Evolutionary conservation across 2,797 vertebrate genomes (phyloP), one percentile per base, ranked within the genome.

Genomic region (Anableps anableps): DNA sequence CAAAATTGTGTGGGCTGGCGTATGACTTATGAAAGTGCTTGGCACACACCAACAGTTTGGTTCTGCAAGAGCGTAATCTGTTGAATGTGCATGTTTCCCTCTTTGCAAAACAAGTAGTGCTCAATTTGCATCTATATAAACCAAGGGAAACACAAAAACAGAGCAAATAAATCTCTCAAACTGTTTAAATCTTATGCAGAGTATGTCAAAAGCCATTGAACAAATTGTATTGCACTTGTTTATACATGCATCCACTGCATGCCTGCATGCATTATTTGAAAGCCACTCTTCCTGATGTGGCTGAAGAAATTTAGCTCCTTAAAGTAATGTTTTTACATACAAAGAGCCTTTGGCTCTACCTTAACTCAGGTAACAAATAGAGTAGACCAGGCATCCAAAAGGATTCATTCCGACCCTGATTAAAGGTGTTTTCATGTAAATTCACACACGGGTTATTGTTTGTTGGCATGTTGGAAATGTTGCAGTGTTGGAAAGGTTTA

Each of bases 91-190:
- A 36, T 64, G 19, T 60, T 41, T 41, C 16, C 53, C 36, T 50
- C 38, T 26, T 68, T 78, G 50, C 21, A 38, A 68, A 62, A 82
- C 26, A 75, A 81, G 38, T 23, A 34, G 11, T 31, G n/a, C 45
- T 70, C 43, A 48, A 17, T 76, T 41, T 80, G 55, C 7, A 60
- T 66, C 26, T 70, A 72, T 72, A 80, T 29, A 83, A 55, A 79
- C 74, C 3, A 1, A 16, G 74, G 51, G 16, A 50, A 8, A 34
- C 38, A 29, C 45, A 66, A 66, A 70, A 58, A 31, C 1, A 19
- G 1, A 41, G 62, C 36, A 76, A 50, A 43, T 43, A 58, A 21
- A 73, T 48, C 26, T 64, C 17, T 72, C 23, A 45, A 10, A 23
- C 7, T 41, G 80, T 36, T 62, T 58, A 31, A 60, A 23, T 72